phyloP scores from a whole-genome alignment of 2,113 vertebrate species.

The Eretmochelys imbricata region DNA sequence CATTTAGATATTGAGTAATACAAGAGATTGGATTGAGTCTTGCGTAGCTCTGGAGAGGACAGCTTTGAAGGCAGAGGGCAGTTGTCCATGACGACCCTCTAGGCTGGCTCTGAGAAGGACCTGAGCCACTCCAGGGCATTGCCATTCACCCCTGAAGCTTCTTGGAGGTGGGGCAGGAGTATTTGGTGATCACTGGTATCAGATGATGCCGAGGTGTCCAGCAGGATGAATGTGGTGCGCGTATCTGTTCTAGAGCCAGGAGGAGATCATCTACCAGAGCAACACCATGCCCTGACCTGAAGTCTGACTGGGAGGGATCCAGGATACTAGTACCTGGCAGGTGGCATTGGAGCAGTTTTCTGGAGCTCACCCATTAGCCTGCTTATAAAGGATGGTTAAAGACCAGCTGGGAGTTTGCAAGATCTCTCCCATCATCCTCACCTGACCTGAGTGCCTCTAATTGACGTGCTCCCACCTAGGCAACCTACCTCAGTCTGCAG shows the following conservation, averaged over 20 bases:
- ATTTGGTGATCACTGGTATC: background rate
- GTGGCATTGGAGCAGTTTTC: background rate
- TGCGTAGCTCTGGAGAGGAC: background rate
- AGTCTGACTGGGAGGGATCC: background rate
- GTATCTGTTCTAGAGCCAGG: too few species aligned
- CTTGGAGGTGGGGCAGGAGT: background rate
- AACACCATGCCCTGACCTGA: too few species aligned
- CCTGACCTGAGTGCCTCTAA: background rate
- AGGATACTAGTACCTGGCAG: background rate
- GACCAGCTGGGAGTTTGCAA: background rate
- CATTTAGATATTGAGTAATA: background rate
- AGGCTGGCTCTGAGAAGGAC: background rate
- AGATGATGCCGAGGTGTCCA: too few species aligned
- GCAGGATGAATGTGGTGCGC: too few species aligned
- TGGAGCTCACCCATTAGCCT: background rate
- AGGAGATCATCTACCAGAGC: too few species aligned
- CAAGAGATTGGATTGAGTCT: background rate
- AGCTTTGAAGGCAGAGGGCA: background rate
- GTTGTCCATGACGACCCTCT: background rate
- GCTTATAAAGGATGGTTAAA: background rate
- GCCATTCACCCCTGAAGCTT: background rate
- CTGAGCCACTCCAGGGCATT: background rate
- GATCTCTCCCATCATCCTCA: background rate
- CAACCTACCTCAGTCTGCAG: background rate
- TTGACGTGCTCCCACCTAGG: background rate